Conservation (phyloP, 2,113 vertebrate genomes). For the Plotosus lineatus region DNA sequence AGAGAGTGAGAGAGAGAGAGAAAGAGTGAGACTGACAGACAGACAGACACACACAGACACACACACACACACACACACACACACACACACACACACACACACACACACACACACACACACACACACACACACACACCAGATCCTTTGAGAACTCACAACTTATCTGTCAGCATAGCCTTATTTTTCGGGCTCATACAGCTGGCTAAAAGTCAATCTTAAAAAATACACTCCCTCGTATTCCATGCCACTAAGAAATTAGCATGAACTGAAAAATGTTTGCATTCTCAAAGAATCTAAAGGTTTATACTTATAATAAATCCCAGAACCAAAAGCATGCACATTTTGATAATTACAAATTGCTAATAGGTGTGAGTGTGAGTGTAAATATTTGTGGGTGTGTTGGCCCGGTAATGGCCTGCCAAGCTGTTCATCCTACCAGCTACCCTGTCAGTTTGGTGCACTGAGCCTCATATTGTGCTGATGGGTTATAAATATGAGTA, state of each 20-base stretch:
- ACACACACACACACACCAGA: constrained; percentile 20
- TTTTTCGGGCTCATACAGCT: constrained; percentile 33
- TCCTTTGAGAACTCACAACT: constrained; percentile 28
- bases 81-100: constrained; percentile 25
- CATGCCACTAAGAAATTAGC: neutral
- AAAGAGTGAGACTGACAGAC: constrained; percentile 5
- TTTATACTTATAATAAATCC: neutral
- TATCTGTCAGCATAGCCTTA: constrained; percentile 55
- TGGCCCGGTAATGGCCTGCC: no score
- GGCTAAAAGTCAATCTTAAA: constrained; percentile 8
- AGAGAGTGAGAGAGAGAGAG: no score
- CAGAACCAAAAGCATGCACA: no score
- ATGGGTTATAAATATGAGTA: no score
- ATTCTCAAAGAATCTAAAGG: neutral
- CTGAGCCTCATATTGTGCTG: no score
- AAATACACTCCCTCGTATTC: constrained; percentile 15
- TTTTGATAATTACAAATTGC: no score
- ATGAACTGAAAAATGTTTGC: neutral
- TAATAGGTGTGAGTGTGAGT: no score
- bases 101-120: constrained; percentile 20
- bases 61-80: constrained; percentile 1
- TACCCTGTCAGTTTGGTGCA: no score
- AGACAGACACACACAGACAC: constrained; percentile 6
- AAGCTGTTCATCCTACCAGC: no score
- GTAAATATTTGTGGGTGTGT: no score